A percentile compares a stretch with the other conserved stretches of the same genome.
phyloP scores from a whole-genome alignment of 2,797 vertebrate genomes.

The Microcaecilia unicolor region DNA sequence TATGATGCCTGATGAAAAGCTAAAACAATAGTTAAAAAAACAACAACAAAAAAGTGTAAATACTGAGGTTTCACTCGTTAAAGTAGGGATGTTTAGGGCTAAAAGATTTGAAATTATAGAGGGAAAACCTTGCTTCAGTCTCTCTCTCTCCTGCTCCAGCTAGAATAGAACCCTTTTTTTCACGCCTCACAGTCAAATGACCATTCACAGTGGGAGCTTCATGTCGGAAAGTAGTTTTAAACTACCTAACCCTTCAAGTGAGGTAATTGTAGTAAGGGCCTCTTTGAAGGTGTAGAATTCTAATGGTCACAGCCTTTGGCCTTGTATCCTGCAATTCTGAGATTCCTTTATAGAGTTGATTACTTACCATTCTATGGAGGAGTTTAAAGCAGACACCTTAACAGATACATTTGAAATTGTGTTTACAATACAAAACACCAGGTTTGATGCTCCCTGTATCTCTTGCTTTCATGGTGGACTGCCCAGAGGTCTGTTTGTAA shows the following conservation, averaged over 20 bases:
- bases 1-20: too few relatives aligned
- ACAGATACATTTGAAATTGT: background rate
- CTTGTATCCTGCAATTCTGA: background rate
- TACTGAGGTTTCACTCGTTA: too few relatives aligned
- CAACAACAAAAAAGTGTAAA: too few relatives aligned
- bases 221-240: too few relatives aligned
- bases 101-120: too few relatives aligned
- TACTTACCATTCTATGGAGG: background rate
- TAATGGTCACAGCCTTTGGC: conserved; percentile 11
- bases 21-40: too few relatives aligned
- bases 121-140: too few relatives aligned
- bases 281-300: background rate
- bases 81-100: too few relatives aligned
- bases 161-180: too few relatives aligned
- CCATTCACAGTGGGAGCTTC: too few relatives aligned
- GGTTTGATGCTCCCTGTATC: conserved; percentile 6
- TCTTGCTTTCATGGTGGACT: background rate
- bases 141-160: too few relatives aligned
- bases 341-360: background rate
- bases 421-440: conserved; percentile 11
- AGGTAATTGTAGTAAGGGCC: background rate
- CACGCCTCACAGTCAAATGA: too few relatives aligned
- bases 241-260: background rate
- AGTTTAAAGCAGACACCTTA: background rate
- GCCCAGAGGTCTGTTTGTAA: conserved; percentile 6